These are phyloP conservation scores for Hoplodrina ambigua DNA, from an alignment of 2,888 invertebrate species.

Conservation along the genomic window DNA sequence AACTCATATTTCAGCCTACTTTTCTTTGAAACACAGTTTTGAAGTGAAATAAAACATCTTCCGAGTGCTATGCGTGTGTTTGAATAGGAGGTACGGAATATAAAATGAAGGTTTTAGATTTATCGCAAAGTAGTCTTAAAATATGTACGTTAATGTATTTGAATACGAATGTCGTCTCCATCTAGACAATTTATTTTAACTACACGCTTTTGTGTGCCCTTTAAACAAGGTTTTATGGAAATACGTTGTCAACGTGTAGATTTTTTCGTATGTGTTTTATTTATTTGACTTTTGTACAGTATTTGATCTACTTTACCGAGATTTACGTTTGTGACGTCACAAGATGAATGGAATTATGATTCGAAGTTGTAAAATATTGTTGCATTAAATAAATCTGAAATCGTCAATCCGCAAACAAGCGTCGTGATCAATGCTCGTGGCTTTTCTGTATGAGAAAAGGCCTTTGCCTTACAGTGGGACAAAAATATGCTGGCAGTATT, in stretches of 20 bases:
- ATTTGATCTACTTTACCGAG: slow-evolving; percentile 7
- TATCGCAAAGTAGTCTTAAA: slow-evolving; percentile 60
- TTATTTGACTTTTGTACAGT: slow-evolving; percentile 5
- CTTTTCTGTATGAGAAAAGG: no score
- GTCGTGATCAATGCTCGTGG: no score
- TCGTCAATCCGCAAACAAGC: no score
- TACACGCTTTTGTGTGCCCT: slow-evolving; percentile 39
- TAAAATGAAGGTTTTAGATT: slow-evolving; percentile 53
- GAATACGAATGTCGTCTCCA: slow-evolving; percentile 45
- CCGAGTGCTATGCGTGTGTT: slow-evolving; percentile 47
- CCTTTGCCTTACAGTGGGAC: no score
- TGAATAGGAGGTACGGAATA: slow-evolving; percentile 47
- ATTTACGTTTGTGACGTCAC: background rate
- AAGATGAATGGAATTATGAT: background rate
- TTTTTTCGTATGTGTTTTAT: slow-evolving; percentile 36
- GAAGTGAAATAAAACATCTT: slow-evolving; percentile 54
- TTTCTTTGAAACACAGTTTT: slow-evolving; percentile 33
- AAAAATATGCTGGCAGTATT: no score
- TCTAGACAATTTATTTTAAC: slow-evolving; percentile 54
- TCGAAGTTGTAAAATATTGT: background rate
- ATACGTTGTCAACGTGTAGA: slow-evolving; percentile 23
- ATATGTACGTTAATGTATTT: slow-evolving; percentile 57
- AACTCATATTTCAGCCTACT: slow-evolving; percentile 36
- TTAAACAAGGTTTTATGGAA: slow-evolving; percentile 45
- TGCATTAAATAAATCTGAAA: no score